Evolutionary conservation across 2,113 vertebrate species (phyloP).

Genomic region (Leuciscus idus): DNA sequence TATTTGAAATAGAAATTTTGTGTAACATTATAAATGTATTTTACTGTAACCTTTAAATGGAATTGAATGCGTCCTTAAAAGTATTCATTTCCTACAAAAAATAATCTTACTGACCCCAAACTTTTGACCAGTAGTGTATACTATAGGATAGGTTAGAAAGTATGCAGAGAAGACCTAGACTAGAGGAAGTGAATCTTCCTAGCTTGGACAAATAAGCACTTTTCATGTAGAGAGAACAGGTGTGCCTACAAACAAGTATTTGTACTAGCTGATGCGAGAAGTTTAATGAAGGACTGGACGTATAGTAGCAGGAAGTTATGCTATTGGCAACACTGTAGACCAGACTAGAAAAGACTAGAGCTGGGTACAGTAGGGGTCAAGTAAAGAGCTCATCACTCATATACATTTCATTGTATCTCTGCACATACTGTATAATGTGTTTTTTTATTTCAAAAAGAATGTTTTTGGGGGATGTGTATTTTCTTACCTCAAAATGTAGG

Average conservation of each 20-base stretch:
- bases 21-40: no score
- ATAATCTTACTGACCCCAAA: background rate
- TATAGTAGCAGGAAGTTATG: background rate
- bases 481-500: constrained; percentile 87
- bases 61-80: no score
- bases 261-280: background rate
- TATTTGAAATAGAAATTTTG: no score
- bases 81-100: no score
- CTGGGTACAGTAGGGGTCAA: background rate
- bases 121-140: background rate
- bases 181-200: background rate
- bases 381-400: background rate
- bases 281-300: background rate
- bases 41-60: no score
- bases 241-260: background rate
- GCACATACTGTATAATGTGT: background rate
- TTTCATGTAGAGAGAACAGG: background rate
- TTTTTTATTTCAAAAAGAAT: background rate
- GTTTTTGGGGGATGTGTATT: background rate
- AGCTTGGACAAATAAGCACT: background rate
- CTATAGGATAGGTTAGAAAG: background rate
- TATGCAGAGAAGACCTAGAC: background rate
- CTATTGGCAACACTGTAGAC: background rate
- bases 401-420: background rate
- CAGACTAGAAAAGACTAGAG: background rate